Percentiles rank a stretch among this genome's conserved stretches.
Evolutionary conservation across 2,113 vertebrate species (phyloP).

Genomic region (Tringa solitaria): DNA sequence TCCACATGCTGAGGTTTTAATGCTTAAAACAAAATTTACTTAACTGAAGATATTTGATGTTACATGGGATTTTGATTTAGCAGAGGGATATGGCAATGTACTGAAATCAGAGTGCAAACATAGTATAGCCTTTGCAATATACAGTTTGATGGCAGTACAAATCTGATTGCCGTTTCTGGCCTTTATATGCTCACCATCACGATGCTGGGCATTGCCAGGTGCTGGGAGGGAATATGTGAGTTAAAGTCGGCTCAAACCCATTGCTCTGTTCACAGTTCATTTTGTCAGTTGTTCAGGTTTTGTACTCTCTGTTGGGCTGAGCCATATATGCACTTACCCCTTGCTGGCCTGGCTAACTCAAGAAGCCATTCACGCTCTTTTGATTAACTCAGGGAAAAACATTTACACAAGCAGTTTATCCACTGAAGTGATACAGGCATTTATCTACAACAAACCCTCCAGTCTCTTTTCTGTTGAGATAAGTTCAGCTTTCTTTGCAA

Average conservation of each 20-base stretch:
- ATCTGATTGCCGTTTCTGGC: neutral
- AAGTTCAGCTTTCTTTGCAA: neutral
- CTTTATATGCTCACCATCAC: neutral
- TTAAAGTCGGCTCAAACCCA: neutral
- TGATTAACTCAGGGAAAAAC: neutral
- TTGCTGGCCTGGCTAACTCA: neutral
- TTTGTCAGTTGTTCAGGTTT: neutral
- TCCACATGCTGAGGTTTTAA: neutral
- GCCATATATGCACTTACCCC: neutral
- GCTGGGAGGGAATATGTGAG: neutral
- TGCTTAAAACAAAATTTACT: neutral
- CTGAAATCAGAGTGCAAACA: neutral
- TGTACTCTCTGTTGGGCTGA: neutral
- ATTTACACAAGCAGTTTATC: neutral
- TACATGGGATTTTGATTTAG: neutral
- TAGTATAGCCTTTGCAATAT: neutral
- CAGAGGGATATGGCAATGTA: rapidly evolving
- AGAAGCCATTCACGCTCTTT: neutral
- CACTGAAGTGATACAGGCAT: neutral
- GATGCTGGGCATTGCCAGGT: rapidly evolving
- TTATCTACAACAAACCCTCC: neutral
- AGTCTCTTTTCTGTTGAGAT: neutral
- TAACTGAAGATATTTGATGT: neutral
- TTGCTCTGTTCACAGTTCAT: neutral
- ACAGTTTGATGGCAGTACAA: neutral